Percentiles rank a stretch among this genome's conserved stretches.
These are phyloP conservation scores for Thunnus thynnus DNA, from an alignment of 2,113 vertebrate species.

Conservation along the genomic window DNA sequence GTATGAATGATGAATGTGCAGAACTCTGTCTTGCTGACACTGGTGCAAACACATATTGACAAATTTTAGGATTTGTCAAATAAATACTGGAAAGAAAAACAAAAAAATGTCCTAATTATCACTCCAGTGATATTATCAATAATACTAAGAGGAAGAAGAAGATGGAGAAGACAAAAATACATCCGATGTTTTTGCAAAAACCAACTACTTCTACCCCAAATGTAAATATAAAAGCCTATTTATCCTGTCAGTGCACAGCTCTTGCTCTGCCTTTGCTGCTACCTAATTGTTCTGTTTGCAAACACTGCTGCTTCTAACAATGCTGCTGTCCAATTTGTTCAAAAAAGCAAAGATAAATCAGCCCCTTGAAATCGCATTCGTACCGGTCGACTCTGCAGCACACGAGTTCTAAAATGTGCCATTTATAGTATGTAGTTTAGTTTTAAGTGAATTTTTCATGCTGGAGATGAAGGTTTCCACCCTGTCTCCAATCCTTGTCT, in stretches of 20 bases:
- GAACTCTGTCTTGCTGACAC: slow-evolving; percentile 1
- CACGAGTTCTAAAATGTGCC: neutral
- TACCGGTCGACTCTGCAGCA: too few species aligned
- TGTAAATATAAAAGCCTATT: too few species aligned
- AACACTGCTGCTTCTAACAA: neutral
- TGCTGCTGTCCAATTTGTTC: neutral
- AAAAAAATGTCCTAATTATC: neutral
- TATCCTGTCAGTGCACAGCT: neutral
- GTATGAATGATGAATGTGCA: slow-evolving; percentile 32
- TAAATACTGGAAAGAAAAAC: neutral
- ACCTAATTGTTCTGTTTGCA: neutral
- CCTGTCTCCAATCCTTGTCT: too few species aligned
- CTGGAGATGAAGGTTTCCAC: too few species aligned
- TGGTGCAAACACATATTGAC: slow-evolving; percentile 10
- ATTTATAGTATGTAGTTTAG: neutral
- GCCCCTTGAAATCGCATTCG: too few species aligned
- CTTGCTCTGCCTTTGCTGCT: neutral
- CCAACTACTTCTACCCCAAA: too few species aligned
- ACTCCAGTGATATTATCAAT: neutral
- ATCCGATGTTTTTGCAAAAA: too few species aligned
- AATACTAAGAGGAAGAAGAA: neutral
- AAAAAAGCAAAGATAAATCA: too few species aligned
- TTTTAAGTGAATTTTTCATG: neutral
- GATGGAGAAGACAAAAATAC: too few species aligned
- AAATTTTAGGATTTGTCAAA: neutral